Base-by-base conservation (phyloP, 2,797 vertebrate species). In the Carcharodon carcharias region DNA sequence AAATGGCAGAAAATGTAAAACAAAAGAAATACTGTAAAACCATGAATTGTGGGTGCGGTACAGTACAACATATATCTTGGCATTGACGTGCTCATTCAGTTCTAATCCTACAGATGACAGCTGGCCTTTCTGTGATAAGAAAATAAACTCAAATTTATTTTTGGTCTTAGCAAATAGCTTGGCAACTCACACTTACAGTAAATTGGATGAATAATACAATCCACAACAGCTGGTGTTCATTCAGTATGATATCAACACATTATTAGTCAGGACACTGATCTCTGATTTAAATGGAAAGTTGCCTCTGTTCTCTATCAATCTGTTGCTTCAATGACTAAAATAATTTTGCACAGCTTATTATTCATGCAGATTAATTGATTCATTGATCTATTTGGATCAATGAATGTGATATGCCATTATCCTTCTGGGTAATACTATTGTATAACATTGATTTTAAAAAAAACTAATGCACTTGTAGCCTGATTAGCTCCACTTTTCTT, bases 151-250 rank as follows among this genome's bases (percentile, higher is more conserved):
- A 65, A 35, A n/a, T 91, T 31, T 93, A 93, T 93, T 93, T 93
- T 93, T 93, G 61, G 61, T 93, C 58, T 35, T 9, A 67, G 61
- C n/a, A 65, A n/a, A 45, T n/a, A 93, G 14, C 21, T 67, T 93
- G 91, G 61, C 61, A 40, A 40, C 91, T n/a, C n/a, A 40, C n/a
- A 93, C 40, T 3, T 65, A 40, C 35, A 93, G 54, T n/a, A 40
- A 65, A 7, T 93, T 93, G n/a, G 58, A 63, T 93, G 91, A 67
- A 93, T 93, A 93, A 23, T 93, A 65, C 31, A 65, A 40, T 67
- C n/a, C 91, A 67, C 18, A 93, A 93, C 91, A 93, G 61, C 63
- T 93, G 91, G n/a, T n/a, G 58, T 93, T 92, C 89, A 92, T 92
- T 93, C 16, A 63, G 3, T n/a, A 45, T 26, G 16, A 93, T 9